Evolutionary conservation across 2,888 invertebrate species (phyloP).

Genomic region (Caenorhabditis uteleia): DNA sequence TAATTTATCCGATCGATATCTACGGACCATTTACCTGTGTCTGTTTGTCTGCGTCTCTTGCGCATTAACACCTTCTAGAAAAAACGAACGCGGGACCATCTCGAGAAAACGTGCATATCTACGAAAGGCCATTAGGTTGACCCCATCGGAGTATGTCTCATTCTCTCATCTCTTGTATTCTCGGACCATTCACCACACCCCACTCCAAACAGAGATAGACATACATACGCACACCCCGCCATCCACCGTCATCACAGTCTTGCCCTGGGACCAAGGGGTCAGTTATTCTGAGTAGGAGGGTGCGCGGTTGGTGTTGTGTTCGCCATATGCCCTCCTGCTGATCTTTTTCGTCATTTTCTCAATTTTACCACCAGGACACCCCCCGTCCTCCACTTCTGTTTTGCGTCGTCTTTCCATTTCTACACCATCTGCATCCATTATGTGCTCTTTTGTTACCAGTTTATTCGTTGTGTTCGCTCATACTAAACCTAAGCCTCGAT

Average conservation of each 20-base stretch:
- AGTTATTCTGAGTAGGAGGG: constrained; percentile 6
- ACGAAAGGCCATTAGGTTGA: constrained; percentile 11
- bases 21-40: too few species aligned
- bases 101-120: constrained; percentile 36
- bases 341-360: neutral
- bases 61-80: too few species aligned
- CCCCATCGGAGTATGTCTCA: constrained; percentile 17
- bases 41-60: too few species aligned
- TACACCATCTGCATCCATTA: too few species aligned
- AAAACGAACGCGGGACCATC: too few species aligned
- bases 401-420: too few species aligned
- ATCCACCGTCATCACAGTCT: too few species aligned
- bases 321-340: neutral
- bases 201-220: constrained; percentile 5
- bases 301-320: neutral
- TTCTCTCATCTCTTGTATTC: constrained; percentile 8
- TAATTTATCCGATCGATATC: too few species aligned
- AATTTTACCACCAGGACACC: neutral
- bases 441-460: too few species aligned
- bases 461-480: too few species aligned
- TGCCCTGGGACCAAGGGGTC: constrained; percentile 6
- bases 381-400: neutral
- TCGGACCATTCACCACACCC: neutral
- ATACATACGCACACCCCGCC: too few species aligned
- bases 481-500: too few species aligned